Conservation (phyloP, 2,113 vertebrate genomes). For the Ictidomys tridecemlineatus region DNA sequence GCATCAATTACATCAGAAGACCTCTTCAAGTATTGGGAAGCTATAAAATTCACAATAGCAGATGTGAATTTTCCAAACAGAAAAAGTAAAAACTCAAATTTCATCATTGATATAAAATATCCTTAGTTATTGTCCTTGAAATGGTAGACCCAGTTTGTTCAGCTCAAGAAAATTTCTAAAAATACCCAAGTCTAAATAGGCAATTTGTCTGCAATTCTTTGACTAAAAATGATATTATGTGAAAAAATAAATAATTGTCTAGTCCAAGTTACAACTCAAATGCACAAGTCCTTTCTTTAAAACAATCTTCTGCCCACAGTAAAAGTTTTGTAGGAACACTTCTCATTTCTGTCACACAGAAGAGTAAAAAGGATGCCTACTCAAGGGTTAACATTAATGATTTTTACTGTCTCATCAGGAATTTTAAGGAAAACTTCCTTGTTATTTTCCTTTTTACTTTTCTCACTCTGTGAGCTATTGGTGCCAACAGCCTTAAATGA, state of each 20-base stretch:
- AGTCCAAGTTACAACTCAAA: not conserved
- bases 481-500: not conserved
- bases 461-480: not conserved
- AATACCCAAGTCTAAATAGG: not conserved
- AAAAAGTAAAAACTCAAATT: not conserved
- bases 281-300: not conserved
- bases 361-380: not conserved
- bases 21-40: not conserved
- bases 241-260: not conserved
- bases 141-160: not conserved
- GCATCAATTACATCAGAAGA: not conserved
- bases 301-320: not conserved
- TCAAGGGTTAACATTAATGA: not conserved
- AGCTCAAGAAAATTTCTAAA: not conserved
- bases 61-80: not conserved
- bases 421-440: not conserved
- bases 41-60: not conserved
- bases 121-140: not conserved
- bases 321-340: rapidly evolving
- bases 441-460: not conserved
- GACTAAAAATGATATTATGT: not conserved
- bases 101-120: not conserved
- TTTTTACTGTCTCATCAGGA: not conserved
- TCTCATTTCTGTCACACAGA: not conserved
- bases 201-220: not conserved